Percentiles rank a stretch among this genome's conserved stretches.
These are phyloP conservation scores for Muntiacus muntjak DNA, from an alignment of 2,113 vertebrate species.

Conservation along the genomic window DNA sequence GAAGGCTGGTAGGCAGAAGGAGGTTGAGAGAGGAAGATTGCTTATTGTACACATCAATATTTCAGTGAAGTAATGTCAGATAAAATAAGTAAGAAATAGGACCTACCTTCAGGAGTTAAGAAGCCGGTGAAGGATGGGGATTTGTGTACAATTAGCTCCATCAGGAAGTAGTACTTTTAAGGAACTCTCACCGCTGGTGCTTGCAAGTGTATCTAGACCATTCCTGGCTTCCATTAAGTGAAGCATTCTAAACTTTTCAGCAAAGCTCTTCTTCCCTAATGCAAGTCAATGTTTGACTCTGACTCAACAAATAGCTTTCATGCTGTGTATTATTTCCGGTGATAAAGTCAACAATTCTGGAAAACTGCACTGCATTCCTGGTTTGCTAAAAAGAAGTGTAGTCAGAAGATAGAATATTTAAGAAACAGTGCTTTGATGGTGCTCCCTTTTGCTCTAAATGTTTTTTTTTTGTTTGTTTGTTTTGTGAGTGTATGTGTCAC, in stretches of 20 bases:
- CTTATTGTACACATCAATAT: neutral
- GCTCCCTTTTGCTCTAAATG: neutral
- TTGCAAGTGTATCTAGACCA: neutral
- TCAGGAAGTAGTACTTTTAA: neutral
- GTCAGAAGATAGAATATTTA: neutral
- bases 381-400: neutral
- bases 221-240: neutral
- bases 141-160: neutral
- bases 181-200: neutral
- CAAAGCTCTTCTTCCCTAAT: neutral
- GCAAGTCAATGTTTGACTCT: neutral
- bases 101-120: neutral
- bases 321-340: neutral
- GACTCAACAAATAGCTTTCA: neutral
- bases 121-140: neutral
- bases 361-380: neutral
- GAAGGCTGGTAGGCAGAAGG: no score
- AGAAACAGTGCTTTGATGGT: neutral
- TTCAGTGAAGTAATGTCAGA: neutral
- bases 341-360: neutral
- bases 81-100: neutral
- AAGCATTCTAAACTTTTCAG: neutral
- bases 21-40: rapidly evolving
- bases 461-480: neutral
- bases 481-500: neutral